A percentile compares a stretch with the other conserved stretches of the same genome.
Conservation (phyloP, 2,797 vertebrate species). For the Channallabes apus region DNA sequence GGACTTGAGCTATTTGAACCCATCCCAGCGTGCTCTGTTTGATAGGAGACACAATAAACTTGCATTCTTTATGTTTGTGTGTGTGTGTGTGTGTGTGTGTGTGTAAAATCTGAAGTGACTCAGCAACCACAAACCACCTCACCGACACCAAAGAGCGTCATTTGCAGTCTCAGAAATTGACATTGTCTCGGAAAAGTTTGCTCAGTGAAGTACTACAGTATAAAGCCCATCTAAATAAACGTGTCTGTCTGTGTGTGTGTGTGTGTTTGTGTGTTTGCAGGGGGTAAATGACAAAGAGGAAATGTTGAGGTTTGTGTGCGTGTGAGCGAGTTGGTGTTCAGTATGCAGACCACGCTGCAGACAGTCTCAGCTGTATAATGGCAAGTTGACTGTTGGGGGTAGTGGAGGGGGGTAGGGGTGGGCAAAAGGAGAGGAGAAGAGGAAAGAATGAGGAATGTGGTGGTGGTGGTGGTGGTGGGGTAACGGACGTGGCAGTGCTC, state of each 20-base stretch:
- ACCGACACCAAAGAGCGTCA: conserved; percentile 20
- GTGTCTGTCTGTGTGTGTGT: neutral
- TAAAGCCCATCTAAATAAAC: neutral
- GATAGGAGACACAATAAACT: conserved; percentile 19
- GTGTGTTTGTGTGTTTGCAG: neutral
- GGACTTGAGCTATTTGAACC: neutral
- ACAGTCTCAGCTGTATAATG: conserved; percentile 74
- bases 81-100: conserved; percentile 1
- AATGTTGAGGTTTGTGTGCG: conserved; percentile 33
- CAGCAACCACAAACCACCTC: conserved; percentile 29
- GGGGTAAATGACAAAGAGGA: conserved; percentile 19
- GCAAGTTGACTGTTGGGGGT: conserved; percentile 66
- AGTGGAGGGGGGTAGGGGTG: conserved; percentile 58
- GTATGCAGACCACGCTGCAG: conserved; percentile 70
- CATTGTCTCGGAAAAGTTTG: conserved; percentile 24
- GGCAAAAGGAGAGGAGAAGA: conserved; percentile 57
- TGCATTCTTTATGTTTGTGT: neutral
- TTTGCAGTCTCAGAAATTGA: conserved; percentile 24
- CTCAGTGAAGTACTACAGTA: conserved; percentile 21
- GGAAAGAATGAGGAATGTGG: conserved; percentile 54
- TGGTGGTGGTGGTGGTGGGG: conserved; percentile 53
- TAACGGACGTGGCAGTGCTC: conserved; percentile 76
- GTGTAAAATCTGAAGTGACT: conserved; percentile 39
- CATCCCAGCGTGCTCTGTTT: neutral
- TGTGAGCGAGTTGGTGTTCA: conserved; percentile 43